Evolutionary conservation across 2,113 vertebrate genomes (phyloP), one percentile per base, ranked within the genome.

Genomic region (Salvelinus alpinus): DNA sequence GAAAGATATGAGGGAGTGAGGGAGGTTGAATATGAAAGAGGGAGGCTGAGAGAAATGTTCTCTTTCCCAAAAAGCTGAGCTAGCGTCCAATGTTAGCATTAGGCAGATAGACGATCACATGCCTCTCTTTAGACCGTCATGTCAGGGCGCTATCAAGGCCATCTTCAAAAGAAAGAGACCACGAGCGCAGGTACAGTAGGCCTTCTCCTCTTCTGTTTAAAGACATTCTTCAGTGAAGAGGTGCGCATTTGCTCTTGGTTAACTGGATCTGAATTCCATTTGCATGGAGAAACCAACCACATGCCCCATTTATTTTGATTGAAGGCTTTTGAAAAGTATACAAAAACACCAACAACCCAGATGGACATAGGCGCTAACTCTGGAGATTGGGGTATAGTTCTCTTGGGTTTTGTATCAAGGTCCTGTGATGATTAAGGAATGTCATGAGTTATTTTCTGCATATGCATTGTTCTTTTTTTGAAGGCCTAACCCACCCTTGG

Each of bases 81-180:
- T 71, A 73, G 77, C 75, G 76, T 65, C 75, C 3, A 25, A 81
- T 25, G 24, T 66, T 29, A 66, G 64, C 24, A 73, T 88, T 89
- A 81, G 80, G 81, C 73, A 82, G 80, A 78, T 75, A 78, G 78
- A 64, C 75, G 71, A 83, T 80, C 80, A 85, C 75, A 60, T 64
- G 75, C 66, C 75, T 80, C 75, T 75, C 72, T 86, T 90, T 80
- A 83, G 84, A 71, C 72, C 82, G 78, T 74, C 80, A 77, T 82
- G 79, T 79, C 78, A 76, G 31, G 29, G 72, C 79, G 77, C 67
- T 74, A 60, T 74, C 78, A 44, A 44, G 75, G 62, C 60, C 69
- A 75, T 80, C 70, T 68, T 74, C 65, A 83, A 74, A 78, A 75
- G 73, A 76, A 47, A 72, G 65, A 82, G 64, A 66, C 38, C 38